A percentile compares a stretch with the other conserved stretches of the same genome.
Conservation (phyloP, 2,113 vertebrate genomes). For the Catharus bicknelli region DNA sequence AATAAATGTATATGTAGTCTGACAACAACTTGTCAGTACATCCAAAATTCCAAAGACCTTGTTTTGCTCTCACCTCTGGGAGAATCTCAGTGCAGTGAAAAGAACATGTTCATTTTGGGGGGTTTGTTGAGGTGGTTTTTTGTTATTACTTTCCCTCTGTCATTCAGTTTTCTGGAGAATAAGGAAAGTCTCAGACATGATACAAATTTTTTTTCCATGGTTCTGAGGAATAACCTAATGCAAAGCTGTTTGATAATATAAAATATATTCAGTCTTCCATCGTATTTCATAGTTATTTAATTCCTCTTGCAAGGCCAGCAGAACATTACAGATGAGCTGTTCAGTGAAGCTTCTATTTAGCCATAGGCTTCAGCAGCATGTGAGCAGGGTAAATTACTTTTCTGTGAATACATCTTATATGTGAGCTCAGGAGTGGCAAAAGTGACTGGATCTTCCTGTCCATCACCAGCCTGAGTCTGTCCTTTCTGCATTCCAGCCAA, state of each 20-base stretch:
- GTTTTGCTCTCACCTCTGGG: background rate
- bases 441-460: background rate
- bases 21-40: constrained; percentile 10
- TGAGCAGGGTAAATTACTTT: background rate
- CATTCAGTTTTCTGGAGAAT: background rate
- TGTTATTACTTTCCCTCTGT: background rate
- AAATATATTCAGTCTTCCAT: background rate
- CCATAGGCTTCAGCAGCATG: background rate
- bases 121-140: background rate
- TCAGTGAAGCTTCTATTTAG: background rate
- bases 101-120: background rate
- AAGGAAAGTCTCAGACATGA: background rate
- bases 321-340: background rate
- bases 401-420: background rate
- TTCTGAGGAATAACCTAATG: background rate
- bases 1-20: background rate
- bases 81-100: background rate
- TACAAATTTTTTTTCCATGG: background rate
- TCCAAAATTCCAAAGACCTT: background rate
- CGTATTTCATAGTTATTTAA: background rate
- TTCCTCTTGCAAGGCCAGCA: background rate
- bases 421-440: background rate
- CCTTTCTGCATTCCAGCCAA: background rate
- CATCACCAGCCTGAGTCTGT: background rate
- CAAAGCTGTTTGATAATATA: background rate